Evolutionary conservation across 1,140 invertebrate genomes (phyloP).

Genomic region (Wasmannia auropunctata): DNA sequence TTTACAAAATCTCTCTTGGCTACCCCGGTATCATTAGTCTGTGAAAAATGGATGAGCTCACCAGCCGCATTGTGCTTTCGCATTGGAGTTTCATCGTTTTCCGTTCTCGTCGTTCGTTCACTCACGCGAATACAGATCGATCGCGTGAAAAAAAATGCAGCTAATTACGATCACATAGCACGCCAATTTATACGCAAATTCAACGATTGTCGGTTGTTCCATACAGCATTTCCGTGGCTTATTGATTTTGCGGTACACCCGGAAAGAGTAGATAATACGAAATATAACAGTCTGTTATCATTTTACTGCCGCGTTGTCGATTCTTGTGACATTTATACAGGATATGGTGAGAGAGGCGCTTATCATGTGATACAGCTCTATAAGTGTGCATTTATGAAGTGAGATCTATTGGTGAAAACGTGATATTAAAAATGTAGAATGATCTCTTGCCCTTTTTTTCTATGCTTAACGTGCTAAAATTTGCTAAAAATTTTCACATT

Average conservation of each 20-base stretch:
- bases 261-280: background rate
- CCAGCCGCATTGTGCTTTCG: background rate
- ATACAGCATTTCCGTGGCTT: constrained; percentile 3
- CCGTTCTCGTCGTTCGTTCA: constrained; percentile 10
- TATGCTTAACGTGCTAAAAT: background rate
- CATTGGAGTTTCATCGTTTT: background rate
- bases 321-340: background rate
- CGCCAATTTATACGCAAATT: constrained; percentile 45
- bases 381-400: background rate
- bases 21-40: background rate
- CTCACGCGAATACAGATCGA: constrained; percentile 24
- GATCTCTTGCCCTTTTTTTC: background rate
- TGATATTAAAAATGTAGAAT: background rate
- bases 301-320: background rate
- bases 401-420: background rate
- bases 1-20: background rate
- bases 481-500: background rate
- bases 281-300: background rate
- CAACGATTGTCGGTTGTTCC: constrained; percentile 16
- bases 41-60: constrained; percentile 20
- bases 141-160: background rate
- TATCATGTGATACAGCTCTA: background rate
- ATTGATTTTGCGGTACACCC: constrained; percentile 10
- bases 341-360: background rate
- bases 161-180: constrained; percentile 26